Conservation (phyloP, 1,140 invertebrate genomes). For the Drosophila littoralis region DNA sequence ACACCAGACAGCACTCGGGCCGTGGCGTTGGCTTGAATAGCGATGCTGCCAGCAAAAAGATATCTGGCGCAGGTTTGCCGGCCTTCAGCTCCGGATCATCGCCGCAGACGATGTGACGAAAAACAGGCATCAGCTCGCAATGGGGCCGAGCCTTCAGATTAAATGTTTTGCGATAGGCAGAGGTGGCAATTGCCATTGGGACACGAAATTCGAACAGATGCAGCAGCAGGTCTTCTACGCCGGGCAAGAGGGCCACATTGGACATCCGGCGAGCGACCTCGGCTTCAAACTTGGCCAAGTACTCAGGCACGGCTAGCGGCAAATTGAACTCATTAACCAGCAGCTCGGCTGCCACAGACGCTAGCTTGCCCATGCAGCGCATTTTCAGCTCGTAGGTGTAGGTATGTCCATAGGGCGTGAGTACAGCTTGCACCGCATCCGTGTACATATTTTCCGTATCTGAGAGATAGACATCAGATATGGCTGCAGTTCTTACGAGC, state of each 20-base stretch:
- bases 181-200: conserved; percentile 95
- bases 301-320: conserved; percentile 14
- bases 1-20: conserved; percentile 92
- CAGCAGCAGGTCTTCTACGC: conserved; percentile 90
- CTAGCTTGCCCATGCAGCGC: conserved; percentile 24
- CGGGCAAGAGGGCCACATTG: conserved; percentile 84
- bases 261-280: not conserved
- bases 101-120: conserved; percentile 93
- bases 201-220: conserved; percentile 92
- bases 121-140: conserved; percentile 89
- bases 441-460: conserved; percentile 49
- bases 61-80: conserved; percentile 95
- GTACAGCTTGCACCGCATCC: not conserved
- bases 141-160: conserved; percentile 90
- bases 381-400: conserved; percentile 35
- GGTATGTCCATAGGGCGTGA: conserved; percentile 15
- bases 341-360: accelerated
- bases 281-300: not conserved
- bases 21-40: conserved; percentile 90
- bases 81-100: conserved; percentile 93
- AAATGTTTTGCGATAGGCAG: conserved; percentile 86
- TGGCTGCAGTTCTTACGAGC: not conserved
- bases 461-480: not conserved
- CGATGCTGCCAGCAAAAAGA: conserved; percentile 93
- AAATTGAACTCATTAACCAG: conserved; percentile 30